Evolutionary conservation across 2,113 vertebrate species (phyloP).

Genomic region (Myotis lucifugus): DNA sequence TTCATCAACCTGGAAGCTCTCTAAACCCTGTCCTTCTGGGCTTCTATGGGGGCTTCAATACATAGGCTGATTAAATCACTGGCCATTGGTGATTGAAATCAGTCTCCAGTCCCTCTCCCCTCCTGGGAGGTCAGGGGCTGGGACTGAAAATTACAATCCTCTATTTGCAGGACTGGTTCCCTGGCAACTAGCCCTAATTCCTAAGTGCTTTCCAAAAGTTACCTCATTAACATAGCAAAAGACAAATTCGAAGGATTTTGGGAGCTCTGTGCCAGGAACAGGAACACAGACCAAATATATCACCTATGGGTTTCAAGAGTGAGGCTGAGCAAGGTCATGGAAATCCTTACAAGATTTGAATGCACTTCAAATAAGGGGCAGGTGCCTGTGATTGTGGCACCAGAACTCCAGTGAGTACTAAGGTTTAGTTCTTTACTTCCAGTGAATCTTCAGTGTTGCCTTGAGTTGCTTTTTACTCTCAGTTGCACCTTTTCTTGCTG

Average conservation of each 20-base stretch:
- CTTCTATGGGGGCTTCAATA: neutral
- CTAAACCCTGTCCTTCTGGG: neutral
- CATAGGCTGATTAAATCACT: neutral
- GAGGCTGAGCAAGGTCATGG: neutral
- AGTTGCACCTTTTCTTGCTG: neutral
- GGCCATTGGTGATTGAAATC: neutral
- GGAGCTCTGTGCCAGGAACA: neutral
- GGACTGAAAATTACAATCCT: neutral
- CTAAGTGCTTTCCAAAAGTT: neutral
- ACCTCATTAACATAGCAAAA: neutral
- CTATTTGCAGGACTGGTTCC: neutral
- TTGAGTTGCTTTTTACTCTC: neutral
- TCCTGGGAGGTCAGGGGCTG: neutral
- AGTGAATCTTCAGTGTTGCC: neutral
- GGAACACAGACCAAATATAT: neutral
- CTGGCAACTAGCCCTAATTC: neutral
- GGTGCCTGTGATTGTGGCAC: accelerated
- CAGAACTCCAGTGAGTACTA: neutral
- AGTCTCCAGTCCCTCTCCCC: neutral
- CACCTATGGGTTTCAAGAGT: neutral
- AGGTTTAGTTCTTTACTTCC: neutral
- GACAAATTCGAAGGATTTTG: neutral
- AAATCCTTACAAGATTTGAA: neutral
- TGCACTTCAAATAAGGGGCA: too few relatives aligned
- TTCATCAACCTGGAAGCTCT: neutral